Evolutionary conservation across 2,797 vertebrate genomes (phyloP), one percentile per base, ranked within the genome.

Genomic region (Tapirus indicus): DNA sequence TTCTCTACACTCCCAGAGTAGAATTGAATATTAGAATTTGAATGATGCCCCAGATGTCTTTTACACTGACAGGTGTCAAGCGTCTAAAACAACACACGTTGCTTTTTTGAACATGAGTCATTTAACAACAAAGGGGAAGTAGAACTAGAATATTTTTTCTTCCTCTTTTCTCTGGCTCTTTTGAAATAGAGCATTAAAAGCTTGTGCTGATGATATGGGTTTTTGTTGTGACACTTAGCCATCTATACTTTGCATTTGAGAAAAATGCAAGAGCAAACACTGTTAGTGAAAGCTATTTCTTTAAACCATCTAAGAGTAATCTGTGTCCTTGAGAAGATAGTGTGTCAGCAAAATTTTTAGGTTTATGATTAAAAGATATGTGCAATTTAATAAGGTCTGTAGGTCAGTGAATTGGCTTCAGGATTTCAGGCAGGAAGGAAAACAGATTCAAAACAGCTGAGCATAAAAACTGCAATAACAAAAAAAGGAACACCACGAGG

Each of bases 311-410:
- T 72, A 60, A 66, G 32, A 69, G 35, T 92, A 95, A 95, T 95
- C 90, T 96, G 92, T 94, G 75, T 23, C 20, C 58, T 27, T 71
- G 62, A 88, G 29, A 87, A 93, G 62, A 84, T 0, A 94, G 14
- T 44, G 29, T 60, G n/a, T 92, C 90, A 96, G 87, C 74, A 95
- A 83, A 95, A 96, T 92, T 94, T n/a, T 71, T 47, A 77, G 44
- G 20, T 85, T 78, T 89, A 14, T 77, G 60, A 86, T 95, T 44
- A 80, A 95, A 92, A 87, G 58, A 60, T 49, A 27, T 27, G 1
- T 80, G 52, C 20, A 75, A n/a, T 71, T 95, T 95, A 96, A 96
- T 87, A 85, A 83, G 64, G 79, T 75, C 97, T 94, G 38, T 60
- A 93, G 87, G 94, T 93, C 94, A 87, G 83, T 74, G 56, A 89